Base-by-base conservation (phyloP, 2,113 vertebrate genomes). In the Strigops habroptila region DNA sequence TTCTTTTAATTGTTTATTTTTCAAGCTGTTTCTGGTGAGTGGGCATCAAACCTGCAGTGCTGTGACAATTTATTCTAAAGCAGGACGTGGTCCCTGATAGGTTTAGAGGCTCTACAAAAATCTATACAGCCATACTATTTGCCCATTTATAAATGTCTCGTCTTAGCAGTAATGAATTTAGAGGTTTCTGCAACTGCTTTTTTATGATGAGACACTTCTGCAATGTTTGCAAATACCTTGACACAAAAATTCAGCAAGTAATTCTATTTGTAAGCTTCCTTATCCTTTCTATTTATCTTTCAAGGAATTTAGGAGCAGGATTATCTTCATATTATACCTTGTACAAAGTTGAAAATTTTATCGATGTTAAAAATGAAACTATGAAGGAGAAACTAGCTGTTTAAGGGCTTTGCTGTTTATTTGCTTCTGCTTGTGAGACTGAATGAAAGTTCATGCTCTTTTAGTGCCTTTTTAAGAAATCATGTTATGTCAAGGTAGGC, bases 1-100 rank as follows among this genome's bases (percentile, higher is more conserved):
- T 95, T 51, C 83, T 90, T 96, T 85, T 79, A 88, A 85, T 94
- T 96, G 92, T 94, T 96, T 95, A 68, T 94, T 95, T 93, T 95
- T 81, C 75, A 90, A 86, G 80, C 85, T 86, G 77, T 82, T 96
- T 94, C 71, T 94, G 82, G 94, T 81, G 90, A 94, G 91, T 86
- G 80, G 86, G 92, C 88, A 94, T 92, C 95, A 97, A 93, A 95
- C 86, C 65, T 60, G 46, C 60, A 70, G 69, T 28, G 73, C 94
- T 95, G 48, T 83, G 85, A 90, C 68, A 93, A 91, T 96, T 97
- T 93, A 94, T 90, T 94, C 64, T 81, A 53, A 76, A 3, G 4
- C 51, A 81, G 60, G 55, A 95, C 95, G 90, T 86, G 60, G 82
- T 62, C 52, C 35, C 73, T 86, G 71, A 86, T 91, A 94, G 48